A percentile compares a stretch with the other conserved stretches of the same genome.
Conservation (phyloP, 1,140 invertebrate genomes). For the Papilio polyxenes region DNA sequence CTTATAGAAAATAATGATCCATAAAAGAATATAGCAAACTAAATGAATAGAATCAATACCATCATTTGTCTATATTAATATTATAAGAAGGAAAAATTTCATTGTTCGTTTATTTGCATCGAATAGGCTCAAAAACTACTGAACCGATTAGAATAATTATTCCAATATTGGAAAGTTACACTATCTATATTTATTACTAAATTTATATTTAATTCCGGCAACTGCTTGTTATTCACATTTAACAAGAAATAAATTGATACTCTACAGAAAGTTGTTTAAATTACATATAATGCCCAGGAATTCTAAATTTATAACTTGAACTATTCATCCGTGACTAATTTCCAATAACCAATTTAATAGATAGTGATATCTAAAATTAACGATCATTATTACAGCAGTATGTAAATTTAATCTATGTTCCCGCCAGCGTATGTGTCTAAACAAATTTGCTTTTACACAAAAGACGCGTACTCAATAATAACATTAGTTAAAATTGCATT, state of each 20-base stretch:
- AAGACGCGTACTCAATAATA: slow-evolving; percentile 2
- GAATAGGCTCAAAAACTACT: too few species aligned
- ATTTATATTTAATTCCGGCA: too few species aligned
- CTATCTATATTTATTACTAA: too few species aligned
- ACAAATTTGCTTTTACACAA: slow-evolving; percentile 15
- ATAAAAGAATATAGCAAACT: too few species aligned
- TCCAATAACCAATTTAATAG: slow-evolving; percentile 21
- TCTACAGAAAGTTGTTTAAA: not conserved
- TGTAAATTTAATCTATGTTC: slow-evolving; percentile 25
- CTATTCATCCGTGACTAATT: not conserved
- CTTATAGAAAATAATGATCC: too few species aligned
- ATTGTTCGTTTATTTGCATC: too few species aligned
- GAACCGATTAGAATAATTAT: too few species aligned
- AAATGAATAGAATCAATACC: too few species aligned
- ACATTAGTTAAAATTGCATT: not conserved
- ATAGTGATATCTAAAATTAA: slow-evolving; percentile 21
- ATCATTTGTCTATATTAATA: too few species aligned
- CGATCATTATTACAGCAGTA: slow-evolving; percentile 14
- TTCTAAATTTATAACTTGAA: not conserved
- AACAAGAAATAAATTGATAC: not conserved
- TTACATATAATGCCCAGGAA: not conserved
- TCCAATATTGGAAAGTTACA: too few species aligned
- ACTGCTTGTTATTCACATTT: not conserved
- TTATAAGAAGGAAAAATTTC: too few species aligned
- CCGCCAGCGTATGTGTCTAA: not conserved